Evolutionary conservation across 1,140 invertebrate genomes (phyloP).

Genomic region (Cotesia chilonis): DNA sequence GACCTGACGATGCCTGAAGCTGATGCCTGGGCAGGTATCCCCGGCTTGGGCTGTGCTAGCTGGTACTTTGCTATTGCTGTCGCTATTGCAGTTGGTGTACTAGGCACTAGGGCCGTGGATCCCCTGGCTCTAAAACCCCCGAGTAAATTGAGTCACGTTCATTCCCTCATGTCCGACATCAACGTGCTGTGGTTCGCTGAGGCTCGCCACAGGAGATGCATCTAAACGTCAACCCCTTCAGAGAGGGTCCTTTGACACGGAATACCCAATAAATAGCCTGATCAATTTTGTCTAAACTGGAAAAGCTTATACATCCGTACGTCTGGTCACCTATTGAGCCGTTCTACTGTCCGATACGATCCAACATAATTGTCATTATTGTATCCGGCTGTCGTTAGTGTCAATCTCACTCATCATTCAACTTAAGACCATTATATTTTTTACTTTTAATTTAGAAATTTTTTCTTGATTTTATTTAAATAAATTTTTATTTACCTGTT

Average conservation of each 20-base stretch:
- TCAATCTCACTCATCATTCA: neutral
- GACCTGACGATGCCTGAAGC: neutral
- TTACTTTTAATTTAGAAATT: no score
- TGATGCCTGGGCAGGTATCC: neutral
- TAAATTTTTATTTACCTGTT: no score
- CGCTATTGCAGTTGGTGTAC: no score
- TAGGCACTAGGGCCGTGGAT: no score
- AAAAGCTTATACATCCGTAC: neutral
- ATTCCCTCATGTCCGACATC: conserved; percentile 18
- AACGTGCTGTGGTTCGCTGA: neutral
- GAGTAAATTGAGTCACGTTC: conserved; percentile 28
- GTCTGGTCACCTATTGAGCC: no score
- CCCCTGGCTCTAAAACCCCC: neutral
- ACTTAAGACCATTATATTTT: no score
- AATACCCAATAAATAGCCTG: conserved; percentile 20
- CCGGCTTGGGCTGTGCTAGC: no score
- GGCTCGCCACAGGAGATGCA: conserved; percentile 23
- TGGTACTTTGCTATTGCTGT: no score
- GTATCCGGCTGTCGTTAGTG: neutral
- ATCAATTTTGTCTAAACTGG: conserved; percentile 7
- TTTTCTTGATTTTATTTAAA: no score
- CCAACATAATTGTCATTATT: neutral
- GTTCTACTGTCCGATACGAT: neutral
- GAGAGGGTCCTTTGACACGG: conserved; percentile 20
- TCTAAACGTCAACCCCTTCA: conserved; percentile 12